A percentile compares a stretch with the other conserved stretches of the same genome.
Evolutionary conservation across 2,888 invertebrate species (phyloP).

Genomic region (Dysmachus trigonus): DNA sequence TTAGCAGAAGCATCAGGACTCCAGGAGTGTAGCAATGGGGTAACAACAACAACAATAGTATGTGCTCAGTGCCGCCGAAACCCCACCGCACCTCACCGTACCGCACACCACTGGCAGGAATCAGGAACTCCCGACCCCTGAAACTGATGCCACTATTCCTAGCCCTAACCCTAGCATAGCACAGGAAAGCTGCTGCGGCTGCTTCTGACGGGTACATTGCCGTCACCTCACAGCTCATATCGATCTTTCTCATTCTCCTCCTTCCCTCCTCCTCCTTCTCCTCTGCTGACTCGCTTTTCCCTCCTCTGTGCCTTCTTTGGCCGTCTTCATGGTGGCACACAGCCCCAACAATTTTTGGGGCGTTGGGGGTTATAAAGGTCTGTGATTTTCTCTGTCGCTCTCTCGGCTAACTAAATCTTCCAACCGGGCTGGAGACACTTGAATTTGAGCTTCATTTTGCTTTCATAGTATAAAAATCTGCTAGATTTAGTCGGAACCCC

Average conservation of each 20-base stretch:
- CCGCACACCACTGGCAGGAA: neutral
- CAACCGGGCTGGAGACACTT: neutral
- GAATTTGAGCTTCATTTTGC: constrained; percentile 13
- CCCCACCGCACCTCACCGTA: neutral
- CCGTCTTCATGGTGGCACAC: constrained; percentile 22
- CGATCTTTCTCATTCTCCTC: constrained; percentile 46
- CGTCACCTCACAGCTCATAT: constrained; percentile 42
- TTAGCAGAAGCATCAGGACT: constrained; percentile 8
- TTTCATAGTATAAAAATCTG: neutral
- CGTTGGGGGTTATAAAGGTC: constrained; percentile 37
- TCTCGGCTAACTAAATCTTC: neutral
- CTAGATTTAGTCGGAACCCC: neutral
- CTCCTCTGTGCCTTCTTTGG: neutral
- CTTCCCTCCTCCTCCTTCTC: constrained; percentile 43
- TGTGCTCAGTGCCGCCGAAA: neutral
- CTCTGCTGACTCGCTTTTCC: neutral
- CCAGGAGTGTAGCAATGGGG: constrained; percentile 5
- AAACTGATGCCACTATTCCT: constrained; percentile 4
- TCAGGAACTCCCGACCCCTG: neutral
- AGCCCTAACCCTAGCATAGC: neutral
- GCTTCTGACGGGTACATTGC: constrained; percentile 22
- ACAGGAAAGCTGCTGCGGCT: neutral
- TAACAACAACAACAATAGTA: constrained; percentile 33
- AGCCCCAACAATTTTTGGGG: constrained; percentile 38
- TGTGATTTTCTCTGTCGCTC: constrained; percentile 26